Evolutionary conservation across 2,888 invertebrate genomes (phyloP), one percentile per base, ranked within the genome.

Genomic region (Aspidiotus destructor): DNA sequence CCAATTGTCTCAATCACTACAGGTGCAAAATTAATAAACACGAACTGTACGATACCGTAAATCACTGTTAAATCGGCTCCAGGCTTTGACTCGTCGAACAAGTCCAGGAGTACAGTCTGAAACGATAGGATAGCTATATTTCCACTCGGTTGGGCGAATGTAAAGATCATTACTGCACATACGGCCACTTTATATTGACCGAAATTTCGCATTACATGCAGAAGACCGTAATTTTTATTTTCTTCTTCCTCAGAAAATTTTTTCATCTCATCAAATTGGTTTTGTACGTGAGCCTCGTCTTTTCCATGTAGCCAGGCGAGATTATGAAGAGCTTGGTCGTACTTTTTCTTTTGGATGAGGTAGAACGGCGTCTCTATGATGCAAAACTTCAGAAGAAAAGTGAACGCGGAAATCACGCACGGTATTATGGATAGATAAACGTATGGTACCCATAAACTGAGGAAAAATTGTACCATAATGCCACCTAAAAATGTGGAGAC

Each of bases 401-500:
- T 41, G 0, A 28, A 7, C 9, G 54, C 53, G 7, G 53, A 28
- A 41, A 63, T 53, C 2, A 41, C 16, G 9, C 41, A 2, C 15
- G 40, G 41, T 41, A 41, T 28, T n/a, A 63, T 17, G 11, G 41
- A 15, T 6, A 28, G 16, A 16, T 60, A 41, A 2, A 48, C 65
- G 65, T 71, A 72, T 9, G 72, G 69, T 13, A 72, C 69, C 55
- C 70, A 71, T 40, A 72, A 71, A 0, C 72, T 72, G 1, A 72
- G 52, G 8, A 70, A 58, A 67, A 72, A 73, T 61, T 72, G 72
- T 8, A 72, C 57, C 9, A 73, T 60, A 53, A 72, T 72, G 8
- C 73, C 73, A 8, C 72, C 62, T 63, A 72, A 72, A 9, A 73
- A 71, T 70, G 71, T 71, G 8, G 72, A 71, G 54, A 72, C 71